Evolutionary conservation across 92 coral and sea anemone species (phyloP), one percentile per base, ranked within the genome.

Genomic region (Epizoanthus fatuus): DNA sequence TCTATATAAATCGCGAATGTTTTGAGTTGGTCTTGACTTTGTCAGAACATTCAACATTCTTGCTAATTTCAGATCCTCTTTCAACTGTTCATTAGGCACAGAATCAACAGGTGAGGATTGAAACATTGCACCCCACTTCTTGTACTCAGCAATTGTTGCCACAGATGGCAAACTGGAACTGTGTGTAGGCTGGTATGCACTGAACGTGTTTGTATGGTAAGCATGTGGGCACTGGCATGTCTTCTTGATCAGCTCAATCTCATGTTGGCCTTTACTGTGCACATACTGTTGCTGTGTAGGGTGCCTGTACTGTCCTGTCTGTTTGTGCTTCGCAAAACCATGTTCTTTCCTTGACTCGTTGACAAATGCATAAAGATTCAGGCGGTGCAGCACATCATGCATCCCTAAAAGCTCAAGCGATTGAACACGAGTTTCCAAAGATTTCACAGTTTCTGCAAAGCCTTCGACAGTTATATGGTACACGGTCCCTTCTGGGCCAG

Each of bases 311-410:
- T 93, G 97, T 5, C 91, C 97, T 17, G 52, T 54, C 16, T 88
- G 97, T 52, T 93, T 88, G 64, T 93, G 97, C 25, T 88, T 91
- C 0, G 94, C 97, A 85, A 93, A 90, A 0, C 90, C 91, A 81
- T 88, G 94, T 62, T 93, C 97, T 20, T 93, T 93, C 13, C 91
- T 15, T 38, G 94, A 90, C 64, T 91, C 97, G 67, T 91, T 93
- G 1, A 85, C 87, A 78, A 93, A 85, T 4, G 92, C 94, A 69
- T 74, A 91, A 2, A 88, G 85, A 62, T 87, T 90, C 7, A 86
- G 60, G 13, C 45, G 10, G 15, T 17, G 69, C 4, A 87, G 3
- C 58, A 45, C 69, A 79, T 39, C 70, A 9, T 54, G 44, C 83
- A 69, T 71, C 11, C 81, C 90, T 22, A 85, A 4, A 38, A 29